A percentile compares a stretch with the other conserved stretches of the same genome.
Conservation (phyloP, 2,888 invertebrate species). For the Halictus quadricinctus region DNA sequence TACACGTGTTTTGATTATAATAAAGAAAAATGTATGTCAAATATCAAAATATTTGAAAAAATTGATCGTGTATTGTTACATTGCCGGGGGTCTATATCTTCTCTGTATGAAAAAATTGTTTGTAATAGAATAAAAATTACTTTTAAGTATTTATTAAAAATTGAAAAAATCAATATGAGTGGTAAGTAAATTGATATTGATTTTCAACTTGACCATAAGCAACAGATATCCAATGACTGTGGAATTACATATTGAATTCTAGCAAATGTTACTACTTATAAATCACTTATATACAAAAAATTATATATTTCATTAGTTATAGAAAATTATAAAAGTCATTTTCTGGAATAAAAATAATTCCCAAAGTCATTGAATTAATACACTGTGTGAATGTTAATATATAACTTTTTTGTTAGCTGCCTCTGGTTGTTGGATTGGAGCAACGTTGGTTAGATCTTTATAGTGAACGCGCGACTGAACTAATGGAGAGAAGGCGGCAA, state of each 20-base stretch:
- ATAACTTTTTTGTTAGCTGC: conserved; percentile 84
- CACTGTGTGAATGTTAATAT: conserved; percentile 54
- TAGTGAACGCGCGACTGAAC: conserved; percentile 88
- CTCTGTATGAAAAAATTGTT: conserved; percentile 75
- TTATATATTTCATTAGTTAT: not conserved
- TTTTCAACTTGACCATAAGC: conserved; percentile 42
- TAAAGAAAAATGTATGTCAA: conserved; percentile 57
- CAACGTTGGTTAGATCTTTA: conserved; percentile 89
- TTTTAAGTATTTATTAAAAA: conserved; percentile 50
- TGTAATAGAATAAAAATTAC: conserved; percentile 50
- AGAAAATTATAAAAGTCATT: conserved; percentile 25
- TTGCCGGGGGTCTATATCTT: conserved; percentile 80
- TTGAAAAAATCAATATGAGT: conserved; percentile 53
- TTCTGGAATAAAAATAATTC: conserved; percentile 49
- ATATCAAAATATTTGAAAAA: conserved; percentile 20
- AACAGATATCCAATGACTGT: conserved; percentile 54
- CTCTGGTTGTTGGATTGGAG: conserved; percentile 90
- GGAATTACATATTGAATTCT: conserved; percentile 45
- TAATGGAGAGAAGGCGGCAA: conserved; percentile 92
- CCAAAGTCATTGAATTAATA: conserved; percentile 50
- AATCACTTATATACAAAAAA: conserved; percentile 4
- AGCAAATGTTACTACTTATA: conserved; percentile 38
- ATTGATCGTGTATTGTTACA: conserved; percentile 49
- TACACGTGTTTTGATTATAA: not conserved
- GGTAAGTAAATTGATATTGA: conserved; percentile 63